Evolutionary conservation across 2,797 vertebrate species (phyloP).

Genomic region (Schizopygopsis pylzovi): DNA sequence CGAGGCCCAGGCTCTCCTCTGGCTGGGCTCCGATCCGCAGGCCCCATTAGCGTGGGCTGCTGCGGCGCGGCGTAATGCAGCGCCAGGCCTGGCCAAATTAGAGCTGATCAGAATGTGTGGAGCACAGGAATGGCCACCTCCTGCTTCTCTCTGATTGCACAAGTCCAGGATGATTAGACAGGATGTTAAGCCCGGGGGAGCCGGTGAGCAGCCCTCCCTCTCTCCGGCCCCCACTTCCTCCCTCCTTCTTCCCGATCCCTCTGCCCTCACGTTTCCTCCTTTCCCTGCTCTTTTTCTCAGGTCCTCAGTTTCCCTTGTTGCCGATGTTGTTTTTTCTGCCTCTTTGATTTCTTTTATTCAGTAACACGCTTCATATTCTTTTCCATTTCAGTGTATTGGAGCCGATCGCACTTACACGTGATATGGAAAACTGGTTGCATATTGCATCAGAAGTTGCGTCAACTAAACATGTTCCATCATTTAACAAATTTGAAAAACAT

Average conservation of each 20-base stretch:
- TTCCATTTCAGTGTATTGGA: constrained; percentile 2
- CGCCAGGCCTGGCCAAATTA: constrained; percentile 63
- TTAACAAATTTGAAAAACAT: not conserved
- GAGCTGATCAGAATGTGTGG: constrained; percentile 66
- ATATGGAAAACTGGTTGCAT: not conserved
- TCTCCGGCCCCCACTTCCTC: constrained; percentile 35
- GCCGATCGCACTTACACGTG: not conserved
- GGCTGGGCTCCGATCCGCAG: constrained; percentile 51
- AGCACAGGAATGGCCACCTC: constrained; percentile 62
- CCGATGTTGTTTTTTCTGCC: not conserved
- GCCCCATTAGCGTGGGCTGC: constrained; percentile 57
- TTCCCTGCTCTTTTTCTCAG: constrained; percentile 26
- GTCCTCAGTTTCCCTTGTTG: constrained; percentile 20
- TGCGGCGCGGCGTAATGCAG: constrained; percentile 49
- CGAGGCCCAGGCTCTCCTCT: constrained; percentile 52
- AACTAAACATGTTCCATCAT: not conserved
- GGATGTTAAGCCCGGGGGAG: constrained; percentile 64
- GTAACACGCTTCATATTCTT: constrained; percentile 5
- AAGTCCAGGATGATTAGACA: constrained; percentile 68
- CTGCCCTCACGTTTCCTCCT: constrained; percentile 50
- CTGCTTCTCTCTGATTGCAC: constrained; percentile 65
- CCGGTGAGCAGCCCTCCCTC: constrained; percentile 44
- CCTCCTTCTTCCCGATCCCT: constrained; percentile 45
- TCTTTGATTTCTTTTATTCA: constrained; percentile 30
- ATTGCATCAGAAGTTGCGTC: constrained; percentile 11